phyloP scores from a whole-genome alignment of 2,888 invertebrate genomes.

The Drosophila koepferae region DNA sequence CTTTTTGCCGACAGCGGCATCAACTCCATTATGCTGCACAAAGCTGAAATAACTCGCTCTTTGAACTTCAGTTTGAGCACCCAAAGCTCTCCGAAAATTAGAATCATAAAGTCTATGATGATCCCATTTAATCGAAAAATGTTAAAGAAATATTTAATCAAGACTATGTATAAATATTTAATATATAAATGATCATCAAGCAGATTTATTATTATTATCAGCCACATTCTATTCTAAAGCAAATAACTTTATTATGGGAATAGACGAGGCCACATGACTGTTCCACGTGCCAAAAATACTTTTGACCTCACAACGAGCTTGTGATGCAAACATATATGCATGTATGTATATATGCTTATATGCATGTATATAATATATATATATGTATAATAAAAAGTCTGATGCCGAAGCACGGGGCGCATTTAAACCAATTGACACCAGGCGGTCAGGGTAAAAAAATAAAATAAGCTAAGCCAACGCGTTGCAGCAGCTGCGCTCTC shows the following conservation, averaged over 20 bases:
- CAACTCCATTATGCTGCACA: constrained; percentile 13
- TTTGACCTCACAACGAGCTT: constrained; percentile 42
- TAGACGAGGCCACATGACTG: not conserved
- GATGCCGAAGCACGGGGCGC: constrained; percentile 52
- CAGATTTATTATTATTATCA: constrained; percentile 22
- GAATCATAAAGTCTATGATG: not conserved
- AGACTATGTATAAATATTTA: too few relatives aligned
- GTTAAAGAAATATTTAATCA: not conserved
- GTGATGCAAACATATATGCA: constrained; percentile 17
- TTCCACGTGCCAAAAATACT: constrained; percentile 35
- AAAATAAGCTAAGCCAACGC: constrained; percentile 68
- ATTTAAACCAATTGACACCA: constrained; percentile 79
- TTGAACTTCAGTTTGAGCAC: constrained; percentile 1
- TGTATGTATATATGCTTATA: constrained; percentile 1
- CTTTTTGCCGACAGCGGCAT: constrained; percentile 49
- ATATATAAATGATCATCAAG: not conserved
- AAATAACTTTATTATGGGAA: constrained; percentile 39
- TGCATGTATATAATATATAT: not conserved
- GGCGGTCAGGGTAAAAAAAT: constrained; percentile 48
- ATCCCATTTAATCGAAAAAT: not conserved
- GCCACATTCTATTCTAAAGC: constrained; percentile 71
- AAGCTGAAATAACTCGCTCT: constrained; percentile 14
- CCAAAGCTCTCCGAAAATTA: not conserved
- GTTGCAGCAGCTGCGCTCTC: constrained; percentile 69
- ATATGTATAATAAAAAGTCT: constrained; percentile 50